Percentiles rank a stretch among this genome's conserved stretches.
Conservation (phyloP, 2,888 invertebrate species). For the Nymphalis polychloros region DNA sequence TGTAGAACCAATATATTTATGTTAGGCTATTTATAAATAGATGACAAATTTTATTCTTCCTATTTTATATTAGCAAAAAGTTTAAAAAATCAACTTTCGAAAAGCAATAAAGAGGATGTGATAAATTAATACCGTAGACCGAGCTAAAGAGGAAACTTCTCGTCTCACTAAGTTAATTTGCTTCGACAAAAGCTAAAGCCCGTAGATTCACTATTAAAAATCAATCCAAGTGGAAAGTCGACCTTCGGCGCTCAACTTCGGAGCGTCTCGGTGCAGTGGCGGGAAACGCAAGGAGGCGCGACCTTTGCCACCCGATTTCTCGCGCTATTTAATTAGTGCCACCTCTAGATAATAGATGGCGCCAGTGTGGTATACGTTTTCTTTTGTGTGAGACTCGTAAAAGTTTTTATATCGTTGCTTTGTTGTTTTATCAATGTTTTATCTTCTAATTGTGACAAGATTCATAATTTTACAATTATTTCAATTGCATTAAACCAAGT, state of each 20-base stretch:
- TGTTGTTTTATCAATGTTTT: too few relatives aligned
- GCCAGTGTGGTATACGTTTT: constrained; percentile 33
- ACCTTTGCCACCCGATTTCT: constrained; percentile 80
- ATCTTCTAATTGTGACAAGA: too few relatives aligned
- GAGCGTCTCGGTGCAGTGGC: constrained; percentile 69
- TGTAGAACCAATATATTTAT: too few relatives aligned
- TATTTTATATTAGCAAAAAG: neutral
- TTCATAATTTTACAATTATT: too few relatives aligned
- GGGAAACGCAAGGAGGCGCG: constrained; percentile 73
- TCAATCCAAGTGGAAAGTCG: constrained; percentile 76
- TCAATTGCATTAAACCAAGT: too few relatives aligned
- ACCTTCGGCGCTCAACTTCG: constrained; percentile 63
- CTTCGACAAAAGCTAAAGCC: constrained; percentile 70
- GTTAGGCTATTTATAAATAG: too few relatives aligned
- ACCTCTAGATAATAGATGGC: constrained; percentile 72
- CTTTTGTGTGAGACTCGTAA: neutral
- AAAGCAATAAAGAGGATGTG: constrained; percentile 27
- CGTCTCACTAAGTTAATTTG: constrained; percentile 71
- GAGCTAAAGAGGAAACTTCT: constrained; percentile 50
- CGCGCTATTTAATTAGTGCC: constrained; percentile 79
- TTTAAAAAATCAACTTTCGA: constrained; percentile 10
- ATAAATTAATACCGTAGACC: constrained; percentile 44
- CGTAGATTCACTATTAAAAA: constrained; percentile 78
- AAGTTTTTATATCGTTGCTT: too few relatives aligned
- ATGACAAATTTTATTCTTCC: neutral